Evolutionary conservation across 2,888 invertebrate species (phyloP), one percentile per base, ranked within the genome.

Genomic region (Platycnemis pennipes): DNA sequence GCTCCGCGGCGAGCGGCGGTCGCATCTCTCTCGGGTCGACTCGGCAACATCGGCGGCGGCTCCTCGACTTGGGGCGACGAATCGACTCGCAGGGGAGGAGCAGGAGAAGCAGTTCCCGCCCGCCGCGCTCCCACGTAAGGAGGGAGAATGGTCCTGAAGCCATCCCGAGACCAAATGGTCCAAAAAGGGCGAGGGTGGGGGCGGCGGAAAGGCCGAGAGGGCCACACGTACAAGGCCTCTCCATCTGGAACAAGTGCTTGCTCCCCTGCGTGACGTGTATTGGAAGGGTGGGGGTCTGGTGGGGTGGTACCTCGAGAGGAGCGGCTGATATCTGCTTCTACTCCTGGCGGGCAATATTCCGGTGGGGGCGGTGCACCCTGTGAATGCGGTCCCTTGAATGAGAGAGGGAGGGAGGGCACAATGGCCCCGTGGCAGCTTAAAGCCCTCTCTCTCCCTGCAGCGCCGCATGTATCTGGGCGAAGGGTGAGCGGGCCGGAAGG

Each of bases 171-270:
- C 69, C 63, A 77, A 31, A 37, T 31, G 77, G 77, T 31, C 77
- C 63, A 37, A 19, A 19, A 3, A 19, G 8, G 49, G 49, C 49
- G 19, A 2, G 19, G 8, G 8, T 5, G 49, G 49, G 49, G 49
- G 49, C 49, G 19, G 49, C n/a, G n/a, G n/a, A n/a, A n/a, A n/a
- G n/a, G n/a, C n/a, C n/a, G n/a, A 11, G 77, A 3, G 37, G 26
- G 37, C 13, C 77, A 77, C 13, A 19, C 26, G 16, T 37, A 37
- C 77, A 37, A 31, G 56, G 44, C 16, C 44, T 63, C 91, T 56
- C 53, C 89, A 89, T 89, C 46, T 56, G 91, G 91, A 91, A 91
- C 91, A 91, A 91, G 91, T 91, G 91, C 63, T 69, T 44, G 37
- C 77, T 37, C 77, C 77, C 77, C 77, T 77, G 31, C 37, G 31